phyloP scores from a whole-genome alignment of 2,888 invertebrate species.

The Chironomus riparius region DNA sequence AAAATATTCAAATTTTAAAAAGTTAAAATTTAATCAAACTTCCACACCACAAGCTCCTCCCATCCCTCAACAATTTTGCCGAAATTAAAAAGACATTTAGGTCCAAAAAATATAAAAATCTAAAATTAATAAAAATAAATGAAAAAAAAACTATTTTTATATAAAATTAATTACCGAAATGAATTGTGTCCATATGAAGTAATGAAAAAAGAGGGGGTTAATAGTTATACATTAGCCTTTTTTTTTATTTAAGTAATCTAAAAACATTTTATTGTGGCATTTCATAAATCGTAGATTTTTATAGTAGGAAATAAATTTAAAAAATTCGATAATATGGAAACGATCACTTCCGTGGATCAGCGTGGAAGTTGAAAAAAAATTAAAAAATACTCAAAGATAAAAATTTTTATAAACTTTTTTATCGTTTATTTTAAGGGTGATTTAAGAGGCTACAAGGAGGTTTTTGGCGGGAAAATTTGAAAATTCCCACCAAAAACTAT shows the following conservation, averaged over 20 bases:
- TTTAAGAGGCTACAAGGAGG: too few relatives aligned
- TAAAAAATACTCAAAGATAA: neutral
- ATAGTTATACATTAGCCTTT: neutral
- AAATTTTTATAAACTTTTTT: neutral
- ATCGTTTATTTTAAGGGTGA: neutral
- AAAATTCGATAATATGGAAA: neutral
- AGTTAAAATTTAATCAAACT: too few relatives aligned
- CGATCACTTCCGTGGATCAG: neutral
- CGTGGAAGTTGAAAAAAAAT: neutral
- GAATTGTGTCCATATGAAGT: slow-evolving; percentile 1
- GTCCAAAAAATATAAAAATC: neutral
- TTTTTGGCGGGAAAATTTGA: neutral
- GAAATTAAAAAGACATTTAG: slow-evolving; percentile 6
- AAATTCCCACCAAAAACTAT: too few relatives aligned
- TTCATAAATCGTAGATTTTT: slow-evolving; percentile 3
- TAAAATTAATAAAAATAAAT: neutral
- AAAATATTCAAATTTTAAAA: too few relatives aligned
- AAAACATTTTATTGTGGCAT: slow-evolving; percentile 1
- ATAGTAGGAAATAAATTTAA: neutral
- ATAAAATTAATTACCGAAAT: neutral
- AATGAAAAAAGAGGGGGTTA: neutral
- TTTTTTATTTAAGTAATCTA: neutral
- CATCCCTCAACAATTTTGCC: neutral
- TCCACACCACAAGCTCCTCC: too few relatives aligned
- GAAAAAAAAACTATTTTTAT: slow-evolving; percentile 1